Conservation (phyloP, 2,113 vertebrate species). For the Lophotis ruficrista region DNA sequence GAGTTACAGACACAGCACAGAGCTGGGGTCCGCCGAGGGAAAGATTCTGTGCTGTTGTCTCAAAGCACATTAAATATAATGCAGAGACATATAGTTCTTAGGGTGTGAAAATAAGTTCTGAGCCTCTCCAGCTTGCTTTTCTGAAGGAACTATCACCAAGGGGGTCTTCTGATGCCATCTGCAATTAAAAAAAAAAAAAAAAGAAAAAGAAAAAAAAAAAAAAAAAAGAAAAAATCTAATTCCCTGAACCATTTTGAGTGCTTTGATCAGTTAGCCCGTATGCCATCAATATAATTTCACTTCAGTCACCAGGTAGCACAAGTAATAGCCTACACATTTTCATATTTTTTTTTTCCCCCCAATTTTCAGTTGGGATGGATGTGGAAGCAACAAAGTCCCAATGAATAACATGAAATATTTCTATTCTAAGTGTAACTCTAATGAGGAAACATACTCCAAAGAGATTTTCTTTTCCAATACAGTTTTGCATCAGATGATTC, state of each 20-base stretch:
- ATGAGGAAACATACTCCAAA: background rate
- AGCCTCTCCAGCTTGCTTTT: background rate
- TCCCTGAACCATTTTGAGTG: background rate
- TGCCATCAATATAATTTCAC: background rate
- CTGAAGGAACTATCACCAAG: background rate
- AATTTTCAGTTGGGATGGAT: background rate
- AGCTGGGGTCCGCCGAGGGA: background rate
- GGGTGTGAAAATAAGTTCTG: background rate
- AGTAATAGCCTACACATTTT: background rate
- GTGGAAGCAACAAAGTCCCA: background rate
- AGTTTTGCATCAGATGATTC: background rate
- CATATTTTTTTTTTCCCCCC: background rate
- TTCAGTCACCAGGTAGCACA: background rate
- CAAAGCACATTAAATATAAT: background rate
- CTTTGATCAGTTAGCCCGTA: background rate
- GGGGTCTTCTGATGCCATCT: background rate
- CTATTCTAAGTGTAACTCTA: background rate
- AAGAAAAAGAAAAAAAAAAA: too few species aligned
- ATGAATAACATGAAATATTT: background rate
- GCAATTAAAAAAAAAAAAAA: too few species aligned
- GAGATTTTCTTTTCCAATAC: background rate
- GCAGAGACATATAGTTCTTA: background rate
- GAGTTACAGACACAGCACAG: background rate
- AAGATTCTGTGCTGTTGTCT: background rate
- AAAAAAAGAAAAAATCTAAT: background rate